Base-by-base conservation (phyloP, 2,113 vertebrate species). In the Nyctibius bracteatus region DNA sequence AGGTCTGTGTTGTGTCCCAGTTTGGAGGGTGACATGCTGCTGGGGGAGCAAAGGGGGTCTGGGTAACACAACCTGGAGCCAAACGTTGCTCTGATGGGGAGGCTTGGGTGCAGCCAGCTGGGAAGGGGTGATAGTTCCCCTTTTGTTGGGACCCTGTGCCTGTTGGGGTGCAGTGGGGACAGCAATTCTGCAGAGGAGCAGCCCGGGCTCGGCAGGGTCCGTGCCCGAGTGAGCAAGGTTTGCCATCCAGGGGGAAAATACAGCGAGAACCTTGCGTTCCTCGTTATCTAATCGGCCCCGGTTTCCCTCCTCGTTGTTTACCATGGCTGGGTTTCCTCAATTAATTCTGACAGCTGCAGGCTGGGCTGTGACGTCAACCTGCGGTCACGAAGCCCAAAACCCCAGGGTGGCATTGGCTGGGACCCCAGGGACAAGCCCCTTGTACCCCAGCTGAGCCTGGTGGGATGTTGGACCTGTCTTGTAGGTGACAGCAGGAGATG, bases 291-390 rank as follows among this genome's bases (percentile, higher is more conserved):
- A 97, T 96, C 96, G 94, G 74, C 67, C 63, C 51, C 43, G 0
- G 21, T 95, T 92, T 74, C 93, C 94, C 83, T 95, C 71, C 88
- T 75, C 0, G 0, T 27, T 95, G 83, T 96, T 97, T 95, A 3
- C 91, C 2, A 2, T 86, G 95, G 49, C 91, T 24, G 13, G 27
- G 87, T 92, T 97, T 97, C 97, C 97, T 97, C 97, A 96, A 94
- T 97, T 35, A 83, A 81, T 78, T 61, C 90, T 75, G 96, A 95
- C 97, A 97, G 97, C 95, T 97, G 97, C 94, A 84, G 95, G 88
- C 83, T 96, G 96, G 78, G 88, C 86, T 35, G 14, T 94, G 94
- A 95, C 33, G 54, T 88, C 96, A 96, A 22, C 49, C 43, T 9
- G 35, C 3, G 52, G 51, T 25, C 57, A 2, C 39, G 2, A 49